Conservation (phyloP, 2,113 vertebrate genomes). For the Caranx ignobilis region DNA sequence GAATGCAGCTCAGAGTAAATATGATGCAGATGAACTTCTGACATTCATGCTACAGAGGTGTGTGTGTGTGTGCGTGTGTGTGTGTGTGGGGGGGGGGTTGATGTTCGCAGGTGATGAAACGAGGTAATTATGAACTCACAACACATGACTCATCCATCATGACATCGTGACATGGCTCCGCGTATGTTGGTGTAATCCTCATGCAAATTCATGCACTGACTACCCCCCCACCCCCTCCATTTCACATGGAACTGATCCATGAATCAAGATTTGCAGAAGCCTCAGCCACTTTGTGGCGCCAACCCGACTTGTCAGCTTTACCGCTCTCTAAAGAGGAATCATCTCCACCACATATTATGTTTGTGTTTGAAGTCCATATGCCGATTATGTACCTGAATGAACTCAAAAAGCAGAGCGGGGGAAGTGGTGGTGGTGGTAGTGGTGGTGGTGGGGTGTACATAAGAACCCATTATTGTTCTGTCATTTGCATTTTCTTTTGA, state of each 20-base stretch:
- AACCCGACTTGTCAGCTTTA: conserved; percentile 23
- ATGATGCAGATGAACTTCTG: conserved; percentile 29
- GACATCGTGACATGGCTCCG: conserved; percentile 12
- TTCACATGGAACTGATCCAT: conserved; percentile 30
- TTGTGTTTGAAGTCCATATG: conserved; percentile 12
- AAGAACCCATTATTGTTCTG: conserved; percentile 26
- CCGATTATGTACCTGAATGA: conserved; percentile 10
- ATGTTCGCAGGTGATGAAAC: conserved; percentile 42
- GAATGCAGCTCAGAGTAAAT: conserved; percentile 14
- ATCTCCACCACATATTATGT: background rate
- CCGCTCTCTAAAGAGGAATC: conserved; percentile 4
- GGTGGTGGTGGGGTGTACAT: background rate
- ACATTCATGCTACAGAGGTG: conserved; percentile 13
- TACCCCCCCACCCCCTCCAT: background rate
- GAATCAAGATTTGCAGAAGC: conserved; percentile 32
- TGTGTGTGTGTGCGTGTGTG: no score
- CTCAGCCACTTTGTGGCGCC: conserved; percentile 16
- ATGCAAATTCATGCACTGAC: conserved; percentile 31
- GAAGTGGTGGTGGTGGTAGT: no score
- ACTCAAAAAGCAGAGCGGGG: conserved; percentile 15
- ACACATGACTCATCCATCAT: conserved; percentile 56
- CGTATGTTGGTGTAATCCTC: conserved; percentile 17
- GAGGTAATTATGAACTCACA: conserved; percentile 47
- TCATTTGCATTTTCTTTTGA: conserved; percentile 53
- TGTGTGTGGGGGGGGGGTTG: background rate